phyloP scores from a whole-genome alignment of 2,113 vertebrate species.

The Brachirus orientalis region DNA sequence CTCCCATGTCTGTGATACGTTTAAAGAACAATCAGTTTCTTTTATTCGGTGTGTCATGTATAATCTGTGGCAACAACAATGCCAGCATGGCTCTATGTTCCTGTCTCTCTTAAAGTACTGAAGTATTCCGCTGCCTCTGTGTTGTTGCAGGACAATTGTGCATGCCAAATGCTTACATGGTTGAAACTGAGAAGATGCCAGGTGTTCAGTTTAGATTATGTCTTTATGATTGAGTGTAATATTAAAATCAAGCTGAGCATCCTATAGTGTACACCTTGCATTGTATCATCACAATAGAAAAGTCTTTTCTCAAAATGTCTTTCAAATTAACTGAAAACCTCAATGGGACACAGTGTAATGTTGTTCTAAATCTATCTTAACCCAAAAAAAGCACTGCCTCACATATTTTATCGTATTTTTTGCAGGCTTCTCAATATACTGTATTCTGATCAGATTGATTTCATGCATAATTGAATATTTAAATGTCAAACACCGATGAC shows the following conservation, averaged over 20 bases:
- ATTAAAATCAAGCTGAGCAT: constrained; percentile 52
- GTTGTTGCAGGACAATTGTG: constrained; percentile 62
- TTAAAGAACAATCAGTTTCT: constrained; percentile 72
- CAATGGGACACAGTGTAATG: constrained; percentile 53
- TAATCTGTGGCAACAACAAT: constrained; percentile 77
- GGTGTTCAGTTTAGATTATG: constrained; percentile 59
- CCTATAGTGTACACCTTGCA: constrained; percentile 25
- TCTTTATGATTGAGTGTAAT: constrained; percentile 43
- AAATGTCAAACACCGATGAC: constrained; percentile 63
- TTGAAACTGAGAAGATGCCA: constrained; percentile 45
- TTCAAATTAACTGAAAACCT: constrained; percentile 66
- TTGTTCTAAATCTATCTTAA: constrained; percentile 66
- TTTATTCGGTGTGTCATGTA: constrained; percentile 74
- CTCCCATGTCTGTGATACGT: constrained; percentile 72
- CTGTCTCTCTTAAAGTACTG: constrained; percentile 47
- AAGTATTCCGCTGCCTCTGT: constrained; percentile 38
- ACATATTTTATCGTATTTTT: constrained; percentile 50
- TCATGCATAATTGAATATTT: constrained; percentile 68
- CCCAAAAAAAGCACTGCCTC: constrained; percentile 64
- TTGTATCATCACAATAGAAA: constrained; percentile 55
- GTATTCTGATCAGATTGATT: constrained; percentile 59
- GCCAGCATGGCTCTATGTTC: constrained; percentile 60
- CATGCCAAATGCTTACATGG: constrained; percentile 28
- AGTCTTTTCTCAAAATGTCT: constrained; percentile 52
- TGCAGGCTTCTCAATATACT: constrained; percentile 33